Evolutionary conservation across 2,113 vertebrate genomes (phyloP).

Genomic region (Pituophis catenifer): DNA sequence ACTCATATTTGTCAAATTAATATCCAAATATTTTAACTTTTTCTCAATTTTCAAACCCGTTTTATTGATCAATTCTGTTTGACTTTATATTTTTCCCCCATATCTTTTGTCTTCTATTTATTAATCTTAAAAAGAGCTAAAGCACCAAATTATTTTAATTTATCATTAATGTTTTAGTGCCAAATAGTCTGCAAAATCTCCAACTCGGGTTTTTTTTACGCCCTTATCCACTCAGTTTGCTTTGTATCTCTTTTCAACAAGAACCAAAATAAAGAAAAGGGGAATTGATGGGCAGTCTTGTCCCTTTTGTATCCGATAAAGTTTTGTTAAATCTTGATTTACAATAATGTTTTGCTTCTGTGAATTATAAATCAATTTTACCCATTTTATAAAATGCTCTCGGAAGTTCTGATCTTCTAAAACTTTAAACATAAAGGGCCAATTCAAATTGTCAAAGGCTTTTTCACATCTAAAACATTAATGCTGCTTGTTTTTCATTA

Average conservation of each 20-base stretch:
- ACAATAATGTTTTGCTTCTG: background rate
- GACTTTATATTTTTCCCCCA: background rate
- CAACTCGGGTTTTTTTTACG: background rate
- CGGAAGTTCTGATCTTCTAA: background rate
- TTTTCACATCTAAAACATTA: background rate
- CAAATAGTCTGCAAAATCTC: background rate
- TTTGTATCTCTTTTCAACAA: background rate
- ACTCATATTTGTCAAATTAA: background rate
- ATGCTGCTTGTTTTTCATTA: background rate
- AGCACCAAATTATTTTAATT: background rate
- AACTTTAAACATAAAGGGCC: background rate
- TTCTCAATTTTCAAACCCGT: background rate
- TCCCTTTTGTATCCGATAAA: background rate
- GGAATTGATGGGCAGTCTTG: background rate
- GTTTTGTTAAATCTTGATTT: background rate
- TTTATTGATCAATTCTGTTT: background rate
- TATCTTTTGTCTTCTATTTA: background rate
- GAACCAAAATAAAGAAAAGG: background rate
- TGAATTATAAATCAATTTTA: background rate
- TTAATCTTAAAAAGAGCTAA: background rate
- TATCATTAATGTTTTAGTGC: background rate
- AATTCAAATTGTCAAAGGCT: background rate
- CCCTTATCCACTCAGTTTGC: background rate
- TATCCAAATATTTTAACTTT: background rate
- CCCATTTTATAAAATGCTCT: background rate